phyloP scores from a whole-genome alignment of 2,113 vertebrate species.

The Erythrocebus patas region DNA sequence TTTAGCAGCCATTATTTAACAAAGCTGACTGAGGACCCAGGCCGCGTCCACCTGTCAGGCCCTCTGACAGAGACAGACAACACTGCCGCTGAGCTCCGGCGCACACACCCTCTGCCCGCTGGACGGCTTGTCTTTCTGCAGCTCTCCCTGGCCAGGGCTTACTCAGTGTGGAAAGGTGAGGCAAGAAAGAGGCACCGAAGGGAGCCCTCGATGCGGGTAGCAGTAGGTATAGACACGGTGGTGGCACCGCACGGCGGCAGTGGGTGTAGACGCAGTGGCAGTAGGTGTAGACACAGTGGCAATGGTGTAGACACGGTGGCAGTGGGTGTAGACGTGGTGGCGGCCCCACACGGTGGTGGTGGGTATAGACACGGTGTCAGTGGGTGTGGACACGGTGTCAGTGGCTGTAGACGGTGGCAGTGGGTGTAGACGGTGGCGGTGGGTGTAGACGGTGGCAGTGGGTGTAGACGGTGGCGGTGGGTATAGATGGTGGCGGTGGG shows the following conservation, averaged over 20 bases:
- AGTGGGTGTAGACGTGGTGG: too few relatives aligned
- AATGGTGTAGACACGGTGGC: too few relatives aligned
- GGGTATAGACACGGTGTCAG: rapidly evolving
- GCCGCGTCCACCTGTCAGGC: not conserved
- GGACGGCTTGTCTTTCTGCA: not conserved
- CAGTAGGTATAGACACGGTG: not conserved
- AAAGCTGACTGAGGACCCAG: not conserved
- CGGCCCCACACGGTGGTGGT: rapidly evolving
- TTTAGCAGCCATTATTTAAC: not conserved
- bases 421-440: rapidly evolving
- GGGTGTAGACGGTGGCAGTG: not conserved
- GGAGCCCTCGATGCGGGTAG: not conserved
- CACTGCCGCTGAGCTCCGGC: too few relatives aligned
- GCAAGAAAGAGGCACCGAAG: not conserved
- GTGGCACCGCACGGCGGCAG: rapidly evolving
- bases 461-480: not conserved
- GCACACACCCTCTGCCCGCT: not conserved
- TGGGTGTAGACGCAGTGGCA: rapidly evolving
- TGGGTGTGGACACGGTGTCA: rapidly evolving
- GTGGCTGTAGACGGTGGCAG: too few relatives aligned
- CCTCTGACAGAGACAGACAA: not conserved
- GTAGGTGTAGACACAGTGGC: too few relatives aligned
- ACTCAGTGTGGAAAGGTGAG: not conserved
- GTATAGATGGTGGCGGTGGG: too few relatives aligned
- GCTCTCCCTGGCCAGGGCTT: not conserved